Conservation (phyloP, 2,888 invertebrate genomes). For the Stenotaenia linearis region DNA sequence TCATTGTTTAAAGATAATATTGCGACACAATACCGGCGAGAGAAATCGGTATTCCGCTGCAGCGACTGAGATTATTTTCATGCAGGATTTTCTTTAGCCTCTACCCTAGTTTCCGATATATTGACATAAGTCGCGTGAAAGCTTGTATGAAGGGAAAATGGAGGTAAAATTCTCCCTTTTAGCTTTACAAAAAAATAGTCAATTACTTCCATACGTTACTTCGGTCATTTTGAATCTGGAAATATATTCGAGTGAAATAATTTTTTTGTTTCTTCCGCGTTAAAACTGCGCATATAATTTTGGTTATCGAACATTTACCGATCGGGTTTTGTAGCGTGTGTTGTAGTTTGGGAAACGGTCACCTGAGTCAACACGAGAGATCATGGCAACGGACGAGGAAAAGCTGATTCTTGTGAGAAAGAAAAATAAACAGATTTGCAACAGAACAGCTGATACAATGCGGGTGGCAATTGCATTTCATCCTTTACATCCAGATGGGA, state of each 20-base stretch:
- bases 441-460: constrained; percentile 17
- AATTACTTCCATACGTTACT: neutral
- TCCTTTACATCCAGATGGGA: constrained; percentile 13
- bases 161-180: neutral
- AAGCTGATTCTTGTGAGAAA: constrained; percentile 23
- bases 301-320: neutral
- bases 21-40: neutral
- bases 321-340: neutral
- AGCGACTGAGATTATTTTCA: neutral
- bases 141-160: neutral
- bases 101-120: neutral
- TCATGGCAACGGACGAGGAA: constrained; percentile 17
- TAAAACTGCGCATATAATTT: neutral
- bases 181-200: neutral
- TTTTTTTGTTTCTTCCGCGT: neutral
- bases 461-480: neutral
- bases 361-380: constrained; percentile 14
- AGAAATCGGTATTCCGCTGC: neutral
- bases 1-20: too few relatives aligned
- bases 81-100: neutral
- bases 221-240: neutral
- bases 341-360: constrained; percentile 14
- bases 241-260: neutral
- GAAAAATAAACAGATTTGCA: constrained; percentile 21
- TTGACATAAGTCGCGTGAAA: neutral